Base-by-base conservation (phyloP, 2,888 invertebrate genomes). In the Salticus scenicus region DNA sequence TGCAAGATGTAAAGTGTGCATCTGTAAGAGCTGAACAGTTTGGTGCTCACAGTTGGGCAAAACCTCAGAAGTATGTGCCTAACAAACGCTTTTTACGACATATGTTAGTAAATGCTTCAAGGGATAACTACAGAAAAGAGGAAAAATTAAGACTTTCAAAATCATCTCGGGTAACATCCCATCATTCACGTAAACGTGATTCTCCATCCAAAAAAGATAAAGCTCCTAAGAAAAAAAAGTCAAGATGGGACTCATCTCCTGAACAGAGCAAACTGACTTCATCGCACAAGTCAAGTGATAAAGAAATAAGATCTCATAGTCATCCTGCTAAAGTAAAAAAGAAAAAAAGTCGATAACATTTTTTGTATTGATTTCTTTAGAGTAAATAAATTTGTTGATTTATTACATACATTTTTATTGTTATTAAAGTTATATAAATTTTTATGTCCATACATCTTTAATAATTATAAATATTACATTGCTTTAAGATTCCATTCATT, bases 31-130 rank as follows among this genome's bases (percentile, higher is more conserved):
- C 84, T 47, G 78, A 84, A 47, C 78, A 78, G 69, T 84, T 70
- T 70, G 84, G 84, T 37, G 84, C 84, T 12, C 84, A 84, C 28
- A 78, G 84, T n/a, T 84, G 84, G 84, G 84, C 84, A 14, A 82
- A 82, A 27, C 78, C 84, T 8, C 77, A 78, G 20, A 69, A 78
- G 27, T 84, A 78, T 69, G 63, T 69, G 1, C 78, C 84, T 1
- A 84, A 74, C 41, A 78, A 84, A 74, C 73, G 84, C 8, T 84
- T 84, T 41, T 24, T 84, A 20, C 69, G 28, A 24, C 74, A 84
- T 41, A 69, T 84, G 78, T 31, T 84, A 27, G 27, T 74, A 17
- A 78, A 67, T 64, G 77, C 64, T 51, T 77, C 83, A 10, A 83
- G 30, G 30, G 30, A 37, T 47, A 83, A 76, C 66, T 47, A 76